Conservation (phyloP, 2,888 invertebrate genomes). For the Sinelater perroti region DNA sequence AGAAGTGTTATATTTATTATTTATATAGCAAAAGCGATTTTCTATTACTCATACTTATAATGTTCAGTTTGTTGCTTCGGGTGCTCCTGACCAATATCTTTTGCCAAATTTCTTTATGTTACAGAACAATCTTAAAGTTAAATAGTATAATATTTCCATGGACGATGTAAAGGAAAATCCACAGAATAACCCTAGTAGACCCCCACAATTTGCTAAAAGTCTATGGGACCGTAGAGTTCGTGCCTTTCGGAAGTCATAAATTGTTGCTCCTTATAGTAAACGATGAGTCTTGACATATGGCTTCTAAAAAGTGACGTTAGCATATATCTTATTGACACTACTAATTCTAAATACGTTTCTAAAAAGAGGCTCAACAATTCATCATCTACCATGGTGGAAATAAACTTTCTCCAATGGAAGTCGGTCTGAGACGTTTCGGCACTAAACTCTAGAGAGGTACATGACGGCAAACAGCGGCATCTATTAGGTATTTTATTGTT, state of each 20-base stretch:
- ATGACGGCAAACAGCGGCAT: slow-evolving; percentile 72
- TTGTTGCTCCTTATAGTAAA: slow-evolving; percentile 76
- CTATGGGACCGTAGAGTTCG: slow-evolving; percentile 66
- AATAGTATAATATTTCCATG: slow-evolving; percentile 69
- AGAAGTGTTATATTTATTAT: too few species aligned
- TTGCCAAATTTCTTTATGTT: slow-evolving; percentile 62
- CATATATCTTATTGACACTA: too few species aligned
- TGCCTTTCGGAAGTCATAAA: slow-evolving; percentile 66
- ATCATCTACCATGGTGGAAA: too few species aligned
- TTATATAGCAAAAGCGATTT: too few species aligned
- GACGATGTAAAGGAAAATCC: slow-evolving; percentile 71
- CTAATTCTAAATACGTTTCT: too few species aligned
- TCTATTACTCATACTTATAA: too few species aligned
- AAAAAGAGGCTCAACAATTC: too few species aligned
- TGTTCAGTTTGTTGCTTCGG: too few species aligned
- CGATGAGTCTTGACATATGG: slow-evolving; percentile 64
- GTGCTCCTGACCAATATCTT: slow-evolving; percentile 53
- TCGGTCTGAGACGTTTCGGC: slow-evolving; percentile 72
- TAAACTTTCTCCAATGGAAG: slow-evolving; percentile 26
- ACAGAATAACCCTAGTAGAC: slow-evolving; percentile 68
- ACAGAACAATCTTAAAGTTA: slow-evolving; percentile 63
- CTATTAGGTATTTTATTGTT: slow-evolving; percentile 20
- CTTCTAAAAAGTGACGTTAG: slow-evolving; percentile 41
- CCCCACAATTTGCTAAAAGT: slow-evolving; percentile 69
- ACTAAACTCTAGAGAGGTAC: slow-evolving; percentile 75